phyloP scores from a whole-genome alignment of 92 coral and sea anemone species.

The Muricea muricata region DNA sequence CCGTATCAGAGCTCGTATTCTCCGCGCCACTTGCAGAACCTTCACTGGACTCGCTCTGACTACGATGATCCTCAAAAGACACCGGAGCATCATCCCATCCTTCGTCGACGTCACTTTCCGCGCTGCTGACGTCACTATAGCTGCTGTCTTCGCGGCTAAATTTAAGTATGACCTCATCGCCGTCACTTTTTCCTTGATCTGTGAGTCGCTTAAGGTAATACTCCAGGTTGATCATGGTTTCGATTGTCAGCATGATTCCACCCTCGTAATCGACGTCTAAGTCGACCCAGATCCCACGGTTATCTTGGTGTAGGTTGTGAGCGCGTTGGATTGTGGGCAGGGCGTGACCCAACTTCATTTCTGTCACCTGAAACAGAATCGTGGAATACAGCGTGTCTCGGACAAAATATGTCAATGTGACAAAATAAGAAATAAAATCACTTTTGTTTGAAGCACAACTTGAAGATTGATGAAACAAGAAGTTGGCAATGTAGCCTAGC shows the following conservation, averaged over 20 bases:
- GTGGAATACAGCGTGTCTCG: neutral
- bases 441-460: too few species aligned
- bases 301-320: conserved; percentile 78
- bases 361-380: conserved; percentile 45
- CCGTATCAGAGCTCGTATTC: conserved; percentile 20
- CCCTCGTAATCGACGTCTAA: conserved; percentile 94
- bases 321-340: conserved; percentile 87
- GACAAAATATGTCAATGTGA: neutral
- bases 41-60: conserved; percentile 24
- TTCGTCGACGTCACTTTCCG: conserved; percentile 67
- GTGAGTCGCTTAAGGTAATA: conserved; percentile 82
- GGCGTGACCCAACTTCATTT: conserved; percentile 85
- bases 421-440: too few species aligned
- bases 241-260: conserved; percentile 86
- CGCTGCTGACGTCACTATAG: conserved; percentile 54
- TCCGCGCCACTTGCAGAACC: conserved; percentile 25
- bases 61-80: neutral
- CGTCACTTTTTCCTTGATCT: conserved; percentile 59
- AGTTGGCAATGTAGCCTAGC: too few species aligned
- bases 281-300: conserved; percentile 97
- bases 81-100: conserved; percentile 30
- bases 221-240: conserved; percentile 91
- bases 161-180: conserved; percentile 56
- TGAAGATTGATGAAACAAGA: too few species aligned
- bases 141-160: conserved; percentile 28